These are phyloP conservation scores for Poecile atricapillus DNA, from an alignment of 2,113 vertebrate species.

Conservation along the genomic window DNA sequence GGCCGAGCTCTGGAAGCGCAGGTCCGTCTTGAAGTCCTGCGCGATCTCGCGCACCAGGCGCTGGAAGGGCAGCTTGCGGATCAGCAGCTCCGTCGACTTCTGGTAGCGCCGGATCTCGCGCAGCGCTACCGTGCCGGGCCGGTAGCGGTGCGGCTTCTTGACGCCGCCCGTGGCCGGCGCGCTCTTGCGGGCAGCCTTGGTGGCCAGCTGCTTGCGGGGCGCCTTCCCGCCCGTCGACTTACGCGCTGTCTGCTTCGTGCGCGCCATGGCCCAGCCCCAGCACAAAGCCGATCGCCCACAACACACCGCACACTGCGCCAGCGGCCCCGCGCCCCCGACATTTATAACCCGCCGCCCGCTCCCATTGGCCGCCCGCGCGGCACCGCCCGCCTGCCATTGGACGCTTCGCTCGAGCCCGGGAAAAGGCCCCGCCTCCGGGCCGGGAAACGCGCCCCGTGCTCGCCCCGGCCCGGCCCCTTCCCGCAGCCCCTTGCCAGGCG, in stretches of 20 bases:
- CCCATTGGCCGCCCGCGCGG: no score
- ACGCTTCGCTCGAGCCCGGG: no score
- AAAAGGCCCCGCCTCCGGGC: no score
- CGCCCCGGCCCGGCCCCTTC: no score
- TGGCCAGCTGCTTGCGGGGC: slow-evolving; percentile 65
- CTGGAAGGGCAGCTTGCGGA: slow-evolving; percentile 82
- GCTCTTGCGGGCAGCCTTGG: slow-evolving; percentile 41
- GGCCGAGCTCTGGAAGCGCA: slow-evolving; percentile 62
- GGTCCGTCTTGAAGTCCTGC: slow-evolving; percentile 70
- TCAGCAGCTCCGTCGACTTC: slow-evolving; percentile 69
- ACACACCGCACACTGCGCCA: no score
- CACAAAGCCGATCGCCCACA: neutral
- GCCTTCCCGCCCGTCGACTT: slow-evolving; percentile 69
- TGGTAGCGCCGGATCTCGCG: slow-evolving; percentile 76
- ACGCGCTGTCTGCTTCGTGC: neutral
- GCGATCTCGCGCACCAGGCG: slow-evolving; percentile 70
- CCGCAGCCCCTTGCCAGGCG: no score
- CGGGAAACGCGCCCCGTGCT: no score
- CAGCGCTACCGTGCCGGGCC: slow-evolving; percentile 60
- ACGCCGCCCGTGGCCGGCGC: slow-evolving; percentile 30
- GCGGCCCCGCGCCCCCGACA: no score
- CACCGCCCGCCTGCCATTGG: no score
- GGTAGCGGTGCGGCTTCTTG: slow-evolving; percentile 52
- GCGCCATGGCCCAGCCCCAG: neutral
- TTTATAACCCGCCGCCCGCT: neutral